Conservation (phyloP, 2,797 vertebrate species). For the Oryzias sinensis region DNA sequence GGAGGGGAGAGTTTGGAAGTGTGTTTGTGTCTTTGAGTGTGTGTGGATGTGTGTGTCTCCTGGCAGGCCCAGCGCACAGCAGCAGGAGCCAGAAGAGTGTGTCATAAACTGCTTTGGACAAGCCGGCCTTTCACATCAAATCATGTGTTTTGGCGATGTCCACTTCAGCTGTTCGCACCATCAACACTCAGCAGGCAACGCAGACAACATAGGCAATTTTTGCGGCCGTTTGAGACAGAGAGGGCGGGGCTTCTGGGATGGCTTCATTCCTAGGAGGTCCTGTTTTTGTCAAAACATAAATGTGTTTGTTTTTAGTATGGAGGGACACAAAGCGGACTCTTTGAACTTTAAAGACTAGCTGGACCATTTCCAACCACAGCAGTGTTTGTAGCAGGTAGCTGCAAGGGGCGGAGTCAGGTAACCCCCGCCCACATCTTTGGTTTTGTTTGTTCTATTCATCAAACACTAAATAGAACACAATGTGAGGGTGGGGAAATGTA, state of each 20-base stretch:
- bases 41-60: slow-evolving; percentile 30
- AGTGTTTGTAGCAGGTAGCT: no score
- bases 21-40: slow-evolving; percentile 24
- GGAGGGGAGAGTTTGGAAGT: slow-evolving; percentile 44
- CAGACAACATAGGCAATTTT: slow-evolving; percentile 47
- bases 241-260: not conserved
- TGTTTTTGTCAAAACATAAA: no score
- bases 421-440: no score
- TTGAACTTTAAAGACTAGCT: no score
- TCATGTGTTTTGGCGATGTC: slow-evolving; percentile 72
- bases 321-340: no score
- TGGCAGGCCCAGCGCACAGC: slow-evolving; percentile 67
- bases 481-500: no score
- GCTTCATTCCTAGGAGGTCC: no score
- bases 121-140: slow-evolving; percentile 78
- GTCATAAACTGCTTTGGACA: slow-evolving; percentile 78
- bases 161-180: slow-evolving; percentile 58
- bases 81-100: slow-evolving; percentile 79
- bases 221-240: slow-evolving; percentile 11
- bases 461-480: no score
- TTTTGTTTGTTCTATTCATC: no score
- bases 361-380: no score
- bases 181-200: slow-evolving; percentile 45
- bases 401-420: no score
- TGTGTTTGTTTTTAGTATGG: no score